Conservation (phyloP, 2,113 vertebrate species). For the Physeter macrocephalus region DNA sequence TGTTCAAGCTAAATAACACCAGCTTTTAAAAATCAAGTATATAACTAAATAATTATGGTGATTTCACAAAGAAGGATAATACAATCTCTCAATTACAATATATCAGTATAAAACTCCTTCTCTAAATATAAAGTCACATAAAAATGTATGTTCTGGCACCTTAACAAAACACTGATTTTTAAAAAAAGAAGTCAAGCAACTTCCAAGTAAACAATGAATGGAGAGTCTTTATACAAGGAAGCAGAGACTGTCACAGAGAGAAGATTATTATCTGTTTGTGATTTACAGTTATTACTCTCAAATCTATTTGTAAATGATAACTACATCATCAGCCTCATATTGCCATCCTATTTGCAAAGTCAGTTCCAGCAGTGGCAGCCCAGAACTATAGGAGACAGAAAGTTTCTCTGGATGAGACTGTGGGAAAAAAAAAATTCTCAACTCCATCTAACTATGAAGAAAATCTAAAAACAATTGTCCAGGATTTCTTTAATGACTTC, state of each 20-base stretch:
- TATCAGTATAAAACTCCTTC: slow-evolving; percentile 39
- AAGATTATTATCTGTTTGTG: background rate
- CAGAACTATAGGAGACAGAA: background rate
- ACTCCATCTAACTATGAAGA: background rate
- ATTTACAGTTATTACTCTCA: background rate
- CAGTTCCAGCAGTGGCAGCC: background rate
- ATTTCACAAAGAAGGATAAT: slow-evolving; percentile 54
- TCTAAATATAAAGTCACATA: slow-evolving; percentile 48
- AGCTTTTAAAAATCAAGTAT: slow-evolving; percentile 58
- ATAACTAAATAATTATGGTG: slow-evolving; percentile 53
- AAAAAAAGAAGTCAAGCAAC: background rate
- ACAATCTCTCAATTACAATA: slow-evolving; percentile 28
- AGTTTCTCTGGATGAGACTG: background rate
- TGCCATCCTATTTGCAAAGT: background rate
- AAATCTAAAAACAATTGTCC: background rate
- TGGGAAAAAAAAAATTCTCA: background rate
- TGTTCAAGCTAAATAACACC: slow-evolving; percentile 57
- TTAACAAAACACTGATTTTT: background rate
- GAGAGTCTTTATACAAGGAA: background rate
- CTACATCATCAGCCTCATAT: background rate
- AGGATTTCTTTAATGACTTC: background rate
- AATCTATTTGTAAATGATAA: background rate
- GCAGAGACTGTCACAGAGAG: background rate
- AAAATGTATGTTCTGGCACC: slow-evolving; percentile 15
- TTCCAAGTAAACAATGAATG: background rate